A percentile compares a stretch with the other conserved stretches of the same genome.
phyloP scores from a whole-genome alignment of 1,140 invertebrate species.

The Babylonia areolata region DNA sequence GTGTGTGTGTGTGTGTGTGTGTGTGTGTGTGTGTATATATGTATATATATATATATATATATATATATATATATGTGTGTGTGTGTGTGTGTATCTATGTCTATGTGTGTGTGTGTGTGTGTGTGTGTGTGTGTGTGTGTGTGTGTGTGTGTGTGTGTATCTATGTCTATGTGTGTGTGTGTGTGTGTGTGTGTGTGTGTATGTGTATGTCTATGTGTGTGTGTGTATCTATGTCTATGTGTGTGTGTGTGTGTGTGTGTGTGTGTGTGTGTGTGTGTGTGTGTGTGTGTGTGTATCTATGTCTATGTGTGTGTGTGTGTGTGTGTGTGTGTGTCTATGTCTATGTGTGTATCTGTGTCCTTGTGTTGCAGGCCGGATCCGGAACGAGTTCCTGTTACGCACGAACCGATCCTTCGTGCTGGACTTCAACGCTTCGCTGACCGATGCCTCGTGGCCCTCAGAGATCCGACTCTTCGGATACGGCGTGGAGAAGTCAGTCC shows the following conservation, averaged over 20 bases:
- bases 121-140: slow-evolving; percentile 25
- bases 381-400: too few species aligned
- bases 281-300: neutral
- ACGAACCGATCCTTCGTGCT: too few species aligned
- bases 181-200: slow-evolving; percentile 16
- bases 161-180: neutral
- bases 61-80: too few species aligned
- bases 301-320: too few species aligned
- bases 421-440: too few species aligned
- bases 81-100: neutral
- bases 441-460: too few species aligned
- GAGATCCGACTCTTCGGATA: too few species aligned
- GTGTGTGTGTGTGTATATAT: neutral
- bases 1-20: neutral
- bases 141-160: slow-evolving; percentile 12
- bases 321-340: neutral
- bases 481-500: too few species aligned
- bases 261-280: neutral
- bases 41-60: neutral
- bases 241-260: neutral
- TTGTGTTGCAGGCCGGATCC: too few species aligned
- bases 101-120: slow-evolving; percentile 19
- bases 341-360: too few species aligned
- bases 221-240: too few species aligned
- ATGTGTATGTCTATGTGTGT: too few species aligned